Conservation (phyloP, 1,140 invertebrate genomes). For the Conus ventricosus region DNA sequence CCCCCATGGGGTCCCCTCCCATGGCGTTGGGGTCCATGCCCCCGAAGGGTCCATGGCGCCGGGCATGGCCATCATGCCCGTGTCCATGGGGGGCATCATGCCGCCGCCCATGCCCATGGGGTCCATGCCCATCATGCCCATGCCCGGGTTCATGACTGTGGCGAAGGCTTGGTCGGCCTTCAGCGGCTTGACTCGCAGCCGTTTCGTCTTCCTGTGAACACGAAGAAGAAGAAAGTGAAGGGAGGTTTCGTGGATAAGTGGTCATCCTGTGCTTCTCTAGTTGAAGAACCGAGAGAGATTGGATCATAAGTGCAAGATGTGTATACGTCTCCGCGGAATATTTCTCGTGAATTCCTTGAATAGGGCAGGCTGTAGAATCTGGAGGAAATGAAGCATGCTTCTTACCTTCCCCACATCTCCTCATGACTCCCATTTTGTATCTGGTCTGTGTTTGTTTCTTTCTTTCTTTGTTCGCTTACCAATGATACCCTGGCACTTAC, state of each 20-base stretch:
- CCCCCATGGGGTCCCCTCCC: background rate
- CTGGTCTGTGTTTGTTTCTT: too few species aligned
- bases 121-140: slow-evolving; percentile 12
- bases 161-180: slow-evolving; percentile 18
- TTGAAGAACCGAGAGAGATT: too few species aligned
- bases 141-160: slow-evolving; percentile 13
- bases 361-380: too few species aligned
- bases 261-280: too few species aligned
- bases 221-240: background rate
- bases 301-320: too few species aligned
- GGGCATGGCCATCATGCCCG: slow-evolving; percentile 24
- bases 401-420: too few species aligned
- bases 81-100: slow-evolving; percentile 20
- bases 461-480: too few species aligned
- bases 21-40: background rate
- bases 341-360: too few species aligned
- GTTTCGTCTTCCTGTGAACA: slow-evolving; percentile 20
- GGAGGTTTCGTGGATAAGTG: background rate
- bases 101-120: background rate
- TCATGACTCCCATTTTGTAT: too few species aligned
- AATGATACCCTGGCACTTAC: too few species aligned
- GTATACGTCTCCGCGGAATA: too few species aligned
- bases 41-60: background rate
- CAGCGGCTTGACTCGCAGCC: slow-evolving; percentile 12
- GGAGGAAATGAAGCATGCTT: too few species aligned